Percentiles rank a stretch among this genome's conserved stretches.
phyloP scores from a whole-genome alignment of 2,113 vertebrate genomes.

The Acanthisitta chloris region DNA sequence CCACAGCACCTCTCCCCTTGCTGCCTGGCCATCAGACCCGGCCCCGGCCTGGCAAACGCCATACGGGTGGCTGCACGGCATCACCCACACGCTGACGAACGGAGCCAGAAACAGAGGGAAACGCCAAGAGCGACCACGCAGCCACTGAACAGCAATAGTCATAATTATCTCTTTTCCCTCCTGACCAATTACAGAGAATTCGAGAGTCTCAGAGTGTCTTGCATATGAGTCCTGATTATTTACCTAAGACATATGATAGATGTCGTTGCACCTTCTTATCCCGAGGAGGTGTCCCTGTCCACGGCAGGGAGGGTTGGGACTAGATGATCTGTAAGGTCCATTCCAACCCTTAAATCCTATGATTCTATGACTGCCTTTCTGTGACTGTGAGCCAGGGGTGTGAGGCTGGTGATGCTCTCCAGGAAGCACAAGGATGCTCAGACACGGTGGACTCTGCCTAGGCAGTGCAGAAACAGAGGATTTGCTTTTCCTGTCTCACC shows the following conservation, averaged over 20 bases:
- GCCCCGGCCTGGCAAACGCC: fast-evolving
- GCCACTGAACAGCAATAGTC: not conserved
- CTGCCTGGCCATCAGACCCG: not conserved
- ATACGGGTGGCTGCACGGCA: not conserved
- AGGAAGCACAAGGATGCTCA: not conserved
- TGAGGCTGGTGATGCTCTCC: not conserved
- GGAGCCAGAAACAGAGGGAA: not conserved
- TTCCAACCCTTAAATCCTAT: no score
- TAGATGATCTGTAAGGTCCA: no score
- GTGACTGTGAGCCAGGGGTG: not conserved
- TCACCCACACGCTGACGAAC: no score
- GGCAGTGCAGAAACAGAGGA: not conserved
- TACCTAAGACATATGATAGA: not conserved
- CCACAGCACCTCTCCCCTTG: fast-evolving
- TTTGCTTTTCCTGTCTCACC: not conserved
- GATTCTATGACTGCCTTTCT: no score
- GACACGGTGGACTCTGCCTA: fast-evolving
- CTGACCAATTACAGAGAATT: fast-evolving
- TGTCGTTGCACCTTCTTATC: not conserved
- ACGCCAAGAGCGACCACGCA: not conserved
- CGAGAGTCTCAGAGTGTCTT: not conserved
- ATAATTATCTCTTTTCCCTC: not conserved
- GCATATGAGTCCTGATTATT: not conserved
- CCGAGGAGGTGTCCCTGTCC: not conserved
- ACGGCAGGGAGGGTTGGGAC: no score